Base-by-base conservation (phyloP, 2,888 invertebrate species). In the Amphipyra tragopoginis region DNA sequence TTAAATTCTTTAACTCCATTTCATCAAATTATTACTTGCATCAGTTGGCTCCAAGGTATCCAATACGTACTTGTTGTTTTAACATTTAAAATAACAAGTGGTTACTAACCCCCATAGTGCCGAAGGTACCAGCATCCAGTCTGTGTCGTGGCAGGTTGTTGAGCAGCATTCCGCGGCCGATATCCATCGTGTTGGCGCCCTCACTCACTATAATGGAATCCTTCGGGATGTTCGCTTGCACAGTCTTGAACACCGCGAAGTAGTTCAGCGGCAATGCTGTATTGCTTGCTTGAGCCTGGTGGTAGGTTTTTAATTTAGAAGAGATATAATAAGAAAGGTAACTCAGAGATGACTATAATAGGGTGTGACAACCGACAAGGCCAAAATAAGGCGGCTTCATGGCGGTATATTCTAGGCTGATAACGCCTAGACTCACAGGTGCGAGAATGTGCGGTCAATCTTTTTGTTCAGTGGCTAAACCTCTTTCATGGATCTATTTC, bases 121-220 rank as follows among this genome's bases (percentile, higher is more conserved):
- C 99, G 90, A 99, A 99, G 4, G 99, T 98, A 58, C 99, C 99
- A 6, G 99, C 99, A 90, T 99, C 99, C 5, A 99, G 95, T 63
- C 99, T 96, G 85, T 98, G 98, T 44, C 98, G 95, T 0, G 99
- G 98, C 72, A 96, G 93, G 77, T 96, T 96, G 88, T 99, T 98
- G n/a, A 97, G 93, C 39, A 99, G 92, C 92, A 99, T 96, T 0
- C 98, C 97, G 47, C 99, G 96, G 0, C 99, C 99, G 85, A 99
- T 99, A 86, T 99, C 99, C 99, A 99, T 99, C 0, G 99, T 99
- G 90, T 99, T 99, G 38, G 99, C 99, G 21, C 99, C 99, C 93
- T 99, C 99, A 85, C 98, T 99, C 33, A 99, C 98, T 65, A 99
- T 98, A 13, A 99, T 96, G 5, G 97, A 96, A 91, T 99, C 97